phyloP scores from a whole-genome alignment of 2,888 invertebrate species.

The Eustalomyia histrio region DNA sequence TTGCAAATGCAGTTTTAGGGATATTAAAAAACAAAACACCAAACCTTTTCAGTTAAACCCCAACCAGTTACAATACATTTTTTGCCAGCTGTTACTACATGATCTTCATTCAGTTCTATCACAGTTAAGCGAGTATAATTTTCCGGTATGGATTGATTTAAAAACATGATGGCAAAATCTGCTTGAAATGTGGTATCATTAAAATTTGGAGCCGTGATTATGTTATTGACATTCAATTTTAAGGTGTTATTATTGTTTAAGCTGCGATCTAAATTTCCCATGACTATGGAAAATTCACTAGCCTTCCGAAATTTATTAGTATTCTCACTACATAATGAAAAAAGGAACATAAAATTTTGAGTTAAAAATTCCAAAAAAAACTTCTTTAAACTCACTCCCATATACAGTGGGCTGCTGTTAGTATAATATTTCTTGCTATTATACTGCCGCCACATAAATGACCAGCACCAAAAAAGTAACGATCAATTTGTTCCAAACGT shows the following conservation, averaged over 20 bases:
- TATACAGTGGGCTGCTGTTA: slow-evolving; percentile 70
- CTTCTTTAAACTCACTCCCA: slow-evolving; percentile 65
- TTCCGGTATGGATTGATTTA: slow-evolving; percentile 64
- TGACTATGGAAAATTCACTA: slow-evolving; percentile 65
- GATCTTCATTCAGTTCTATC: slow-evolving; percentile 65
- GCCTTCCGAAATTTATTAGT: slow-evolving; percentile 54
- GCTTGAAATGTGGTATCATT: slow-evolving; percentile 60
- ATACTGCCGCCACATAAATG: slow-evolving; percentile 76
- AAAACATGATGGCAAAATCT: slow-evolving; percentile 68
- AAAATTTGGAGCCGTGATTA: slow-evolving; percentile 59
- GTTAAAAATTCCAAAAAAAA: background rate
- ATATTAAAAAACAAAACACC: slow-evolving; percentile 46
- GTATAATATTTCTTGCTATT: slow-evolving; percentile 67
- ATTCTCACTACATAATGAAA: slow-evolving; percentile 4
- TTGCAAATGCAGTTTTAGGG: too few species aligned
- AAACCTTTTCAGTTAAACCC: slow-evolving; percentile 69
- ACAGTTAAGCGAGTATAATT: slow-evolving; percentile 54
- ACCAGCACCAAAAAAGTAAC: slow-evolving; percentile 74
- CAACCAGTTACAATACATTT: slow-evolving; percentile 69
- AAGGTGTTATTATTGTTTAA: slow-evolving; percentile 56
- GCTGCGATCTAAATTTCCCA: slow-evolving; percentile 68
- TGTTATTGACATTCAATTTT: slow-evolving; percentile 59
- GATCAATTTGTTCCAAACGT: slow-evolving; percentile 67
- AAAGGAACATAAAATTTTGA: background rate
- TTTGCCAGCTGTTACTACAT: slow-evolving; percentile 46